These are phyloP conservation scores for Eremophila alpestris DNA, from an alignment of 2,797 vertebrate species.

Conservation along the genomic window DNA sequence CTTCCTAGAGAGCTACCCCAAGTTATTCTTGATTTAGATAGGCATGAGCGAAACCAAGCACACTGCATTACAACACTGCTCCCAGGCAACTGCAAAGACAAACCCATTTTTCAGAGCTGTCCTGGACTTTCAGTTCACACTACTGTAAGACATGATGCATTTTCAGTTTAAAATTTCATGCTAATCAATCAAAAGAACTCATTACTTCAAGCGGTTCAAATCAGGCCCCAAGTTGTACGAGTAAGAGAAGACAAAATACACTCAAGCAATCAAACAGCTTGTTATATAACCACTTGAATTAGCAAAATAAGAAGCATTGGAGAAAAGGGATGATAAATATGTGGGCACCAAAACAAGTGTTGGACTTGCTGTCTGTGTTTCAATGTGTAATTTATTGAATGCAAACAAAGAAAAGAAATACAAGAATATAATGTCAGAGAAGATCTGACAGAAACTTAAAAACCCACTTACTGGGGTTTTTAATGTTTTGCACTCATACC, in stretches of 20 bases:
- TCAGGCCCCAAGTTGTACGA: background rate
- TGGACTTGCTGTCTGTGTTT: background rate
- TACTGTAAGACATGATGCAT: background rate
- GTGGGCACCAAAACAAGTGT: rapidly evolving
- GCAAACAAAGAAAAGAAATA: background rate
- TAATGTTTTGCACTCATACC: background rate
- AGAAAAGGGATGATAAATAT: background rate
- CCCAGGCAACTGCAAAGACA: background rate
- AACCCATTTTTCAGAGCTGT: background rate
- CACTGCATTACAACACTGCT: background rate
- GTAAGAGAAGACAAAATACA: background rate
- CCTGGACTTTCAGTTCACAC: background rate
- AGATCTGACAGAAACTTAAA: background rate
- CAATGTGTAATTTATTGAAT: background rate
- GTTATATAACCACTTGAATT: background rate
- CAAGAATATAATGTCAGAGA: background rate
- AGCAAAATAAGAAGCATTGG: background rate
- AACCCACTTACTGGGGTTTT: background rate
- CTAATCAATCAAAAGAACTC: background rate
- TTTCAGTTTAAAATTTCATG: background rate
- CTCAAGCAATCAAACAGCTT: background rate
- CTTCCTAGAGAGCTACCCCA: background rate
- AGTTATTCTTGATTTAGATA: background rate
- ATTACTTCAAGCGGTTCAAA: background rate
- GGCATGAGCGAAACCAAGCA: background rate